Base-by-base conservation (phyloP, 2,113 vertebrate genomes). In the Drymodes brunneopygia region DNA sequence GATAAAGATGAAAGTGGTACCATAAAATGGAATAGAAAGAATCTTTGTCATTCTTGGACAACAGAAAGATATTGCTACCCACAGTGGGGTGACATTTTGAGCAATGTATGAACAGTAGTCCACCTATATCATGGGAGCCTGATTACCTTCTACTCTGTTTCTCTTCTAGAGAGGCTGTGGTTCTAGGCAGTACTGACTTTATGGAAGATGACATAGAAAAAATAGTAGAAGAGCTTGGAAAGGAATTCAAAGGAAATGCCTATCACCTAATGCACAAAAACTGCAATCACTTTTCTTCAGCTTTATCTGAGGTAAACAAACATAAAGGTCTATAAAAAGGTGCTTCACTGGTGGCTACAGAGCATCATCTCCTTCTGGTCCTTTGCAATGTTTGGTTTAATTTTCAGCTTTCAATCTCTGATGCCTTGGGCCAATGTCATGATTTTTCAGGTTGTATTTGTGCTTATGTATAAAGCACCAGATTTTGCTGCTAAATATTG, bases 241-340 rank as follows among this genome's bases (percentile, higher is more conserved):
- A 99, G 94, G 99, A 99, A 95, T 99, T 99, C 97, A 99, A 99
- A 98, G 99, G 99, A 91, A 99, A 99, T 58, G 99, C 99, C 81
- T 99, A 99, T 97, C 99, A 99, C 94, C 98, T 99, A 95, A 99
- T 99, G 99, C 99, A 99, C 98, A 99, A 99, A 98, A 99, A 99
- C 98, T 99, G 99, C 98, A 99, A 99, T 98, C 99, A 99, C 97
- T 99, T 99, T 96, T 99, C 99, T 97, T 99, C 99, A 69, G 98
- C 99, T 75, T 98, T 99, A 91, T 99, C 99, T 20, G 99, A 99
- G 99, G 99, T 99, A 96, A 96, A 75, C 71, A 86, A 78, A 53
- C n/a, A 7, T 57, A 16, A 65, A 73, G 72, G 33, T 73, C 45
- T 93, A 4, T 4, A 54, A 74, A 75, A 90, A 38, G 35, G 17